These are phyloP conservation scores for Girardinus metallicus DNA, from an alignment of 2,797 vertebrate genomes.

Conservation along the genomic window DNA sequence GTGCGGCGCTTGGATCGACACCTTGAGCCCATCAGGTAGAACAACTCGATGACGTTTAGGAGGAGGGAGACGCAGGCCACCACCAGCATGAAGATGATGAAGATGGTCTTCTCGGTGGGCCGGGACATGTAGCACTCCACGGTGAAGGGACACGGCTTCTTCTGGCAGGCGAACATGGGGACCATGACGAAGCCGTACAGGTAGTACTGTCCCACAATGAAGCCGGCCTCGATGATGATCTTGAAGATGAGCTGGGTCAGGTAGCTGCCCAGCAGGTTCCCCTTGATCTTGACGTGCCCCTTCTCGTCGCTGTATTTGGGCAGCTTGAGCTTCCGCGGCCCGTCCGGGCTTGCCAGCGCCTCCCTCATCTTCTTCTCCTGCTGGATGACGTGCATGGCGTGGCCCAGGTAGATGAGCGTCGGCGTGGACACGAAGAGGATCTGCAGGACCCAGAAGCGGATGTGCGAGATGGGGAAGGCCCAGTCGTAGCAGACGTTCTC, in stretches of 20 bases:
- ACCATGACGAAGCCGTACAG: constrained; percentile 94
- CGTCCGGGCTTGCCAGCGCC: constrained; percentile 58
- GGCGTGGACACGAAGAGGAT: constrained; percentile 90
- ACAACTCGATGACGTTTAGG: constrained; percentile 64
- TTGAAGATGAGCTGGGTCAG: constrained; percentile 88
- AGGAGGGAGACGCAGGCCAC: constrained; percentile 72
- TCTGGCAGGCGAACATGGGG: constrained; percentile 89
- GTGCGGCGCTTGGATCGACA: constrained; percentile 24
- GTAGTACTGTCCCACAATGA: constrained; percentile 94
- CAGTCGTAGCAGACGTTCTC: constrained; percentile 95
- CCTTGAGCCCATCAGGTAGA: constrained; percentile 64
- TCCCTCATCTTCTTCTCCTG: constrained; percentile 89
- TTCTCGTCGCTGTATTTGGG: constrained; percentile 84
- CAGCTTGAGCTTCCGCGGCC: constrained; percentile 69
- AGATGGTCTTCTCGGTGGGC: constrained; percentile 71
- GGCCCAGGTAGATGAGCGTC: constrained; percentile 82
- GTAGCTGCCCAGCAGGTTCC: constrained; percentile 91
- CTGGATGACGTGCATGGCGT: constrained; percentile 84
- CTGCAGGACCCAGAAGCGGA: constrained; percentile 97
- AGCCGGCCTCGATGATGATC: constrained; percentile 89
- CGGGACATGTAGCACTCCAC: constrained; percentile 78
- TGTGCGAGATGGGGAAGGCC: constrained; percentile 96
- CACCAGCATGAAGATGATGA: constrained; percentile 75
- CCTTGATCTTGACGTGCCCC: constrained; percentile 88
- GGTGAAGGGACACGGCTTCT: constrained; percentile 87